Base-by-base conservation (phyloP, 2,888 invertebrate genomes). In the Gastracanthus pulcherrimus region DNA sequence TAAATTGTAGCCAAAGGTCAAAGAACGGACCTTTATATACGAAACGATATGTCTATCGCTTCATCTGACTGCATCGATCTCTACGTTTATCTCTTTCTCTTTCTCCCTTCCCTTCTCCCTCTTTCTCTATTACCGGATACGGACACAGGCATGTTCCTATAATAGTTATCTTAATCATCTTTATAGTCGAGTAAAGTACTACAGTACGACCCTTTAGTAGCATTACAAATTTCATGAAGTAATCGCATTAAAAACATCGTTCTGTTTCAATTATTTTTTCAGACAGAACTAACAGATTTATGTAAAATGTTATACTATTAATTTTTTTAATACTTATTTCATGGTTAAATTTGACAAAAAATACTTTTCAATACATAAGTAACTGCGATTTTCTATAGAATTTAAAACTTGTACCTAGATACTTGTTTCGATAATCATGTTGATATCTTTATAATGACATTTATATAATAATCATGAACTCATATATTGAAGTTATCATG, bases 11-110 rank as follows among this genome's bases (percentile, higher is more conserved):
- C 23, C 29, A 26, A 38, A 64, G 81, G 77, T 77, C 81, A 81
- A 77, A 41, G 74, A 77, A 81, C 72, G 76, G 60, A 31, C 48
- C 72, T 71, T 69, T 77, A 76, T 48, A 66, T 81, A 81, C 76
- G 60, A 76, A 71, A 72, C 76, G 77, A 81, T 81, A 62, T 41
- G 66, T 69, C 51, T 75, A 82, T 79, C 78, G 55, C 66, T 82
- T 79, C 78, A 82, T 78, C 82, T 71, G 26, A 36, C 64, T 75
- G 66, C 69, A 82, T 82, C 78, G 82, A 82, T 82, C 78, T 74
- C 23, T 19, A n/a, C 41, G 34, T 45, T 62, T 55, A 62, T 72
- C 62, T 74, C 19, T 71, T 66, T 70, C 55, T 76, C 45, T 72
- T 66, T 55, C n/a, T 62, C 38, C 29, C n/a, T n/a, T n/a, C 41